Conservation (phyloP, 37 sponge, comb jelly and placozoan species). For the Aplysina aerophoba region DNA sequence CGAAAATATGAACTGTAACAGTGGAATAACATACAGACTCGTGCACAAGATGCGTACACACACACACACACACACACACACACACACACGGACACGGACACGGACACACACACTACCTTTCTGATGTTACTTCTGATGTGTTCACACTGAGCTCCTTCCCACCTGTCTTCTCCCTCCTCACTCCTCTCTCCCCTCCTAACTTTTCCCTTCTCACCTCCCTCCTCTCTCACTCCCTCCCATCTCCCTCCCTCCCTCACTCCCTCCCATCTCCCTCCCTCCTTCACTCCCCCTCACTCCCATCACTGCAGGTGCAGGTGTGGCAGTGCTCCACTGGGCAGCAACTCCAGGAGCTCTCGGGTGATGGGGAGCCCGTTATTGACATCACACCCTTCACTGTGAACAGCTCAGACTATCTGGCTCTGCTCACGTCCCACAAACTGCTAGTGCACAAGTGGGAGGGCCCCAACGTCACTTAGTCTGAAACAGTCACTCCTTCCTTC, state of each 20-base stretch:
- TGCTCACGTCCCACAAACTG: conserved; percentile 63
- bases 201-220: background rate
- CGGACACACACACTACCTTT: too few species aligned
- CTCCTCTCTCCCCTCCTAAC: too few species aligned
- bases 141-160: too few species aligned
- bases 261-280: background rate
- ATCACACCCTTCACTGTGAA: conserved; percentile 42
- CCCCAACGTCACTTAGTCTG: background rate
- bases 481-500: background rate
- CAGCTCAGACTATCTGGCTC: conserved; percentile 38
- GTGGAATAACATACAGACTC: too few species aligned
- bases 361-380: conserved; percentile 54
- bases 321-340: conserved; percentile 37
- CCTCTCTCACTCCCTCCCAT: too few species aligned
- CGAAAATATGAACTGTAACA: too few species aligned
- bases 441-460: conserved; percentile 60
- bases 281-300: background rate
- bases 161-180: too few species aligned
- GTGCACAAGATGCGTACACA: too few species aligned
- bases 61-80: too few species aligned
- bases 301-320: conserved; percentile 62
- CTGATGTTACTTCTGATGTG: too few species aligned
- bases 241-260: background rate
- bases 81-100: too few species aligned
- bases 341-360: conserved; percentile 55